These are phyloP conservation scores for Thalpophila matura DNA, from an alignment of 2,888 invertebrate genomes.

Conservation along the genomic window DNA sequence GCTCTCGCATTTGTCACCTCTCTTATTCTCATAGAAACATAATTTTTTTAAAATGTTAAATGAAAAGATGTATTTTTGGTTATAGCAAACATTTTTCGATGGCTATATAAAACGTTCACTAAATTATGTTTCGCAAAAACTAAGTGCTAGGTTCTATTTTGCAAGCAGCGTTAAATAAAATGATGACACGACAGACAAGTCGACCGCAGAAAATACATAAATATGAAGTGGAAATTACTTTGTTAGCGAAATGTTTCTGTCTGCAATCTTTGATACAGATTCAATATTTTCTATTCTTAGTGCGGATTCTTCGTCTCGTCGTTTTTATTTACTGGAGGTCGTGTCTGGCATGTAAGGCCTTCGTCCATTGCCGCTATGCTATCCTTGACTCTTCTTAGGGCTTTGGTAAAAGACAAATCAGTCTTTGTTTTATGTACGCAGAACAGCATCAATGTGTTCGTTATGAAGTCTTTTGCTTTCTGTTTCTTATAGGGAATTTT, in stretches of 20 bases:
- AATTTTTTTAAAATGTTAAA: too few relatives aligned
- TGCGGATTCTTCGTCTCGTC: conserved; percentile 15
- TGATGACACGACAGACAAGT: background rate
- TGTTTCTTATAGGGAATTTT: too few relatives aligned
- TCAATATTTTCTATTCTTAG: conserved; percentile 43
- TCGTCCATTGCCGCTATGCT: conserved; percentile 9
- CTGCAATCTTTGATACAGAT: conserved; percentile 33
- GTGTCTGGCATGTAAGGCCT: conserved; percentile 29
- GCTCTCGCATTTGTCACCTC: too few relatives aligned
- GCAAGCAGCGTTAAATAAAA: background rate
- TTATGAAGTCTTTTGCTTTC: too few relatives aligned
- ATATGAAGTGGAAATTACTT: conserved; percentile 35
- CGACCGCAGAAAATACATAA: conserved; percentile 35
- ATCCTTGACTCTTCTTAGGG: background rate
- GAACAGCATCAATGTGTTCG: too few relatives aligned
- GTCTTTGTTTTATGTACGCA: background rate
- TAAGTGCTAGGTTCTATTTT: background rate
- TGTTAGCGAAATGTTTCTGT: conserved; percentile 27
- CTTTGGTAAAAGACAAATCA: background rate
- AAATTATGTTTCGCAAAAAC: background rate
- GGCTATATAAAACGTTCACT: too few relatives aligned
- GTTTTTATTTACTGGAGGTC: conserved; percentile 26
- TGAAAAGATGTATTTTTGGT: too few relatives aligned
- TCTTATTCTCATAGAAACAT: too few relatives aligned
- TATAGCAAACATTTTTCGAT: too few relatives aligned